Evolutionary conservation across 2,797 vertebrate genomes (phyloP).

Genomic region (Schizopygopsis malacanthus): DNA sequence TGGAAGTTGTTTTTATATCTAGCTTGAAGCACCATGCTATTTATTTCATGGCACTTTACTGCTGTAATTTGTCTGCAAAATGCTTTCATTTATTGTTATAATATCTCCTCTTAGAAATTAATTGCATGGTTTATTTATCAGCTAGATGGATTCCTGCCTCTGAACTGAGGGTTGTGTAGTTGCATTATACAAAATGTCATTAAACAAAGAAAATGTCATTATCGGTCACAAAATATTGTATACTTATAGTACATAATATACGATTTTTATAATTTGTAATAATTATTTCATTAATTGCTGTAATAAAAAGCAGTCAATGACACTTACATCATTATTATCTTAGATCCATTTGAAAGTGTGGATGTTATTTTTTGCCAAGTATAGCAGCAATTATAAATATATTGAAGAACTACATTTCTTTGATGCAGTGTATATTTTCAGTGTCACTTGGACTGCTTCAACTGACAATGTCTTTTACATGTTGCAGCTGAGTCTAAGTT

Average conservation of each 20-base stretch:
- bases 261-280: neutral
- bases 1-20: neutral
- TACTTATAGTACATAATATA: neutral
- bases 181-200: neutral
- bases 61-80: neutral
- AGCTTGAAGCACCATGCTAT: neutral
- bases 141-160: neutral
- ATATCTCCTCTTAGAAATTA: neutral
- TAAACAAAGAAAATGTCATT: neutral
- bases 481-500: slow-evolving; percentile 69
- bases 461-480: slow-evolving; percentile 54
- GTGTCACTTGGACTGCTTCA: neutral
- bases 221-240: neutral
- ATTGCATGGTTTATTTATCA: neutral
- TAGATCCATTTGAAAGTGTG: neutral
- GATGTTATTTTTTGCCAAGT: neutral
- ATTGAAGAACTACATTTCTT: neutral
- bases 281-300: neutral
- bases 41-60: neutral
- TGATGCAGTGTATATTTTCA: neutral
- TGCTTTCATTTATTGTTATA: slow-evolving; percentile 16
- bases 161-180: neutral
- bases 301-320: neutral
- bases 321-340: neutral
- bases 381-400: neutral